Percentiles rank a stretch among this genome's conserved stretches.
phyloP scores from a whole-genome alignment of 1,140 invertebrate genomes.

The Drosophila kohkoa region DNA sequence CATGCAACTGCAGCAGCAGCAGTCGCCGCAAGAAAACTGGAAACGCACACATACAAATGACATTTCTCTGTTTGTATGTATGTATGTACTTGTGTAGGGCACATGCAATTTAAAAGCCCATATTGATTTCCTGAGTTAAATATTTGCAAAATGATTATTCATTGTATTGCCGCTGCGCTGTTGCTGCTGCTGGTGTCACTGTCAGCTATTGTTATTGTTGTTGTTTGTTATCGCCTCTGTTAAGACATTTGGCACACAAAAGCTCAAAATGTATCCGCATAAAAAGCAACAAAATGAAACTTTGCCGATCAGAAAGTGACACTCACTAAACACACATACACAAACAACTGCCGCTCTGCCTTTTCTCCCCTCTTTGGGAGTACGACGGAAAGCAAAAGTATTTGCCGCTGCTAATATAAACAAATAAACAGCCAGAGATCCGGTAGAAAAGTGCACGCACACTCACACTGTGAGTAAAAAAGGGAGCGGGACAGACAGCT shows the following conservation, averaged over 20 bases:
- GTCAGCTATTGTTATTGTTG: constrained; percentile 15
- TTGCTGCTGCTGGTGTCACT: constrained; percentile 10
- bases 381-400: constrained; percentile 77
- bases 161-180: constrained; percentile 13
- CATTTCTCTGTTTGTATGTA: neutral
- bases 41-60: constrained; percentile 34
- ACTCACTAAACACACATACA: constrained; percentile 36
- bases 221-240: constrained; percentile 26
- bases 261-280: constrained; percentile 31
- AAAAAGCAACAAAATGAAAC: constrained; percentile 20
- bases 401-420: constrained; percentile 76
- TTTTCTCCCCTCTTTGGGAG: constrained; percentile 26
- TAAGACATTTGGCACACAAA: constrained; percentile 51
- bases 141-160: constrained; percentile 64
- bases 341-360: constrained; percentile 25
- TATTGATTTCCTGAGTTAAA: constrained; percentile 53
- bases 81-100: constrained; percentile 26
- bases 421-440: constrained; percentile 77
- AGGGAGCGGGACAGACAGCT: constrained; percentile 17
- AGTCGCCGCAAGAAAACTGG: constrained; percentile 45
- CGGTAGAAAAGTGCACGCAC: constrained; percentile 52
- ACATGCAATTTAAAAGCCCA: constrained; percentile 47
- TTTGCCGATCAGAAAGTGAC: constrained; percentile 33
- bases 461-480: constrained; percentile 16
- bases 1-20: constrained; percentile 43